Percentiles rank a stretch among this genome's conserved stretches.
Evolutionary conservation across 2,888 invertebrate genomes (phyloP).

Genomic region (Nephrotoma appendiculata): DNA sequence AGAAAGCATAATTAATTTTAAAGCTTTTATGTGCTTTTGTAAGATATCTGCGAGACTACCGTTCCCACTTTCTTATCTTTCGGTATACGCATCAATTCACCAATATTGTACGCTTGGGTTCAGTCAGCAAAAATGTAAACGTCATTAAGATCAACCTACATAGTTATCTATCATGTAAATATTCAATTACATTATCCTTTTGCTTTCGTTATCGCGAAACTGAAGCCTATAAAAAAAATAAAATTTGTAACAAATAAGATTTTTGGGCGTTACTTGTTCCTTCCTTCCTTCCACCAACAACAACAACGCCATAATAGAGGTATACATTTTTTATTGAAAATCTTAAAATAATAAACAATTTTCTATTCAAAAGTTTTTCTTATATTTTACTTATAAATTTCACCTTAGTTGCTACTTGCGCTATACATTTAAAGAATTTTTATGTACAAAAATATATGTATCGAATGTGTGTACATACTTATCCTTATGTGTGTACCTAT

Average conservation of each 20-base stretch:
- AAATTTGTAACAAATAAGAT: not conserved
- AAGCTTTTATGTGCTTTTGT: too few relatives aligned
- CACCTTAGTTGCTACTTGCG: not conserved
- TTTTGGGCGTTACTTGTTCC: not conserved
- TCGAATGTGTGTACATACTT: not conserved
- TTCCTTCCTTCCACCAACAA: not conserved
- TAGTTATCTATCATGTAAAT: not conserved
- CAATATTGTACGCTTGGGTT: not conserved
- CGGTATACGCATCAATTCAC: too few relatives aligned
- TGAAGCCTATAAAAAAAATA: not conserved
- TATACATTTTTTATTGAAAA: not conserved
- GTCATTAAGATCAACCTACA: not conserved
- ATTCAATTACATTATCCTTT: not conserved
- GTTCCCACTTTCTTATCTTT: too few relatives aligned
- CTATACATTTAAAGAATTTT: not conserved
- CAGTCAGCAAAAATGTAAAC: not conserved
- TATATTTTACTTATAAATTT: not conserved
- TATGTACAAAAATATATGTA: not conserved
- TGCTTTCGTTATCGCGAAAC: not conserved
- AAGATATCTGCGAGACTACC: too few relatives aligned
- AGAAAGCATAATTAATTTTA: too few relatives aligned
- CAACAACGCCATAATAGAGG: not conserved
- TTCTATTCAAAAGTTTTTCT: not conserved
- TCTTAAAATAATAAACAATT: not conserved
- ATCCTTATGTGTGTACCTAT: not conserved